phyloP scores from a whole-genome alignment of 2,113 vertebrate genomes.

The Siniperca chuatsi region DNA sequence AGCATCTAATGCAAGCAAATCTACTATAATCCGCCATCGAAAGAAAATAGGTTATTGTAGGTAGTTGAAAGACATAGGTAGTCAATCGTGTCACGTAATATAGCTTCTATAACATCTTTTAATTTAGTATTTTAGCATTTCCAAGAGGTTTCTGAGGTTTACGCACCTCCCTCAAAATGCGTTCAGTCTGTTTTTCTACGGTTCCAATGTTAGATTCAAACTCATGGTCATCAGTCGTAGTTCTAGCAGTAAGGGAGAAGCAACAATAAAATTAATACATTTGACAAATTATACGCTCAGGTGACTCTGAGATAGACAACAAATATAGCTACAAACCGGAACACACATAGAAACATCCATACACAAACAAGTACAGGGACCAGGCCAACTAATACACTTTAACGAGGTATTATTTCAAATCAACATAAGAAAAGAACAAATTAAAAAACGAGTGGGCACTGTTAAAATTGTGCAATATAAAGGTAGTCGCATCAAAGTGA shows the following conservation, averaged over 20 bases:
- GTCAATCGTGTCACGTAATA: constrained; percentile 73
- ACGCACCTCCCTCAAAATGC: constrained; percentile 62
- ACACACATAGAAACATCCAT: constrained; percentile 88
- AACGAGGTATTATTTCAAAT: constrained; percentile 88
- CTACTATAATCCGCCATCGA: constrained; percentile 49
- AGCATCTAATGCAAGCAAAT: constrained; percentile 68
- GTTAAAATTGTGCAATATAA: constrained; percentile 95
- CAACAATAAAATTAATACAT: constrained; percentile 71
- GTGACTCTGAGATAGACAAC: constrained; percentile 89
- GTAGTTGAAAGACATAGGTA: constrained; percentile 84
- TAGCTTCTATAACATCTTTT: constrained; percentile 58
- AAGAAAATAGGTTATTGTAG: constrained; percentile 73
- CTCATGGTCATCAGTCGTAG: constrained; percentile 63
- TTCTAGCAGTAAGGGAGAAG: constrained; percentile 66
- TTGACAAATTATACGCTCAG: constrained; percentile 71
- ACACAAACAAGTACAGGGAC: constrained; percentile 90
- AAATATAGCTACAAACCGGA: constrained; percentile 87
- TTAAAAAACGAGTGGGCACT: constrained; percentile 81
- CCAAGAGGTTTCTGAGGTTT: constrained; percentile 58
- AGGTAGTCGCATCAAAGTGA: constrained; percentile 88
- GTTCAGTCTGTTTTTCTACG: constrained; percentile 33
- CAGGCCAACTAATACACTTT: constrained; percentile 88
- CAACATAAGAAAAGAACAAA: constrained; percentile 79
- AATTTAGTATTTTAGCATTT: constrained; percentile 57
- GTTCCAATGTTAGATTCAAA: constrained; percentile 69